Evolutionary conservation across 2,797 vertebrate genomes (phyloP), one percentile per base, ranked within the genome.

Genomic region (Smutsia gigantea): DNA sequence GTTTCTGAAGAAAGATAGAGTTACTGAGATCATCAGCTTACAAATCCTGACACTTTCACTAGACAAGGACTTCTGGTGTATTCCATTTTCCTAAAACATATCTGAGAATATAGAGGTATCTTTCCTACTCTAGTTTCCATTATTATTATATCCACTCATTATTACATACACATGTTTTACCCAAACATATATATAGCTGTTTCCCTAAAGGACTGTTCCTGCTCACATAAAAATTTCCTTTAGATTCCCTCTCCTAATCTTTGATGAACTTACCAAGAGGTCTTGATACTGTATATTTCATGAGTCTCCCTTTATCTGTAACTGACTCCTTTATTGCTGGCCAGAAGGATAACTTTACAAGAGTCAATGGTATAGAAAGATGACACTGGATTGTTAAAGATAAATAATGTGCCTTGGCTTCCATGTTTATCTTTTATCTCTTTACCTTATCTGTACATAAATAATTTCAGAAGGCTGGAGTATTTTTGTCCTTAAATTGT

Each of bases 391-490:
- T 87, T 27, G 34, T 81, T 89, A 69, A 29, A 87, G 23, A 81
- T 8, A 89, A 84, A 59, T 55, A 68, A 86, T 46, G 17, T 71
- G 4, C 23, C 68, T 89, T 95, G 63, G 23, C 14, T 85, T 25
- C 11, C 39, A 61, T 39, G 25, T 55, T 29, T 97, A 29, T 61
- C n/a, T 94, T 87, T 79, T 68, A 86, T 64, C 39, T 39, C 64
- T 85, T 78, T 63, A 21, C 4, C 29, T 93, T 89, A 61, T 66
- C 31, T 82, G 1, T 90, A 72, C 29, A 82, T 84, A 85, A 66
- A 72, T 78, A 86, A 81, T 92, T 90, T 90, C 42, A 89, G 8
- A 93, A 87, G 81, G 23, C n/a, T 66, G 68, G 39, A 77, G 8
- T 68, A 53, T n/a, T 85, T 89, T 83, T 74, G 31, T 61, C 12